A percentile compares a stretch with the other conserved stretches of the same genome.
These are phyloP conservation scores for Aspidiotus rigidus DNA, from an alignment of 2,888 invertebrate species.

Conservation along the genomic window DNA sequence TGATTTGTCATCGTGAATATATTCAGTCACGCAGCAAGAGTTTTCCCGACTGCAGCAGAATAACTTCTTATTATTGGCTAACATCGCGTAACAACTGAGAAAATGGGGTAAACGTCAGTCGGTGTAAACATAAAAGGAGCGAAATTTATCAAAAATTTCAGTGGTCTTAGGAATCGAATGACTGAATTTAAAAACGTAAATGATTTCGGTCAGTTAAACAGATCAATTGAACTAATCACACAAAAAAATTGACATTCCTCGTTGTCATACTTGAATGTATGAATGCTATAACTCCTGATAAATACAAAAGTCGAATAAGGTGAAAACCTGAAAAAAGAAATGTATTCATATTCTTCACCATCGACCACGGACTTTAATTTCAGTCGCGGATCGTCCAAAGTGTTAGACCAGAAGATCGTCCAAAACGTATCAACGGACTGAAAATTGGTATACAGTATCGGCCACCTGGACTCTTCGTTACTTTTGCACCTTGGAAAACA, in stretches of 20 bases:
- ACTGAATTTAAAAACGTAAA: no score
- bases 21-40: constrained; percentile 46
- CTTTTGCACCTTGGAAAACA: constrained; percentile 42
- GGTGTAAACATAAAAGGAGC: no score
- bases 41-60: constrained; percentile 61
- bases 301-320: constrained; percentile 7
- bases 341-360: constrained; percentile 48
- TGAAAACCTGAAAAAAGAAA: constrained; percentile 49
- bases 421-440: constrained; percentile 58
- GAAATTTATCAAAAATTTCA: no score
- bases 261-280: no score
- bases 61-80: constrained; percentile 55
- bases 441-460: constrained; percentile 66
- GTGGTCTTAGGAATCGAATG: no score
- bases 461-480: constrained; percentile 57
- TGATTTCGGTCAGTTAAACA: no score
- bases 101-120: constrained; percentile 4
- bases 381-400: constrained; percentile 64
- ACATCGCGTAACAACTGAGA: constrained; percentile 57
- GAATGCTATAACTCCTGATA: no score
- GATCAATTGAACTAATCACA: no score
- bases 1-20: constrained; percentile 45
- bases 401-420: constrained; percentile 71
- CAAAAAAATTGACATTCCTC: no score
- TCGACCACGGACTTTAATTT: constrained; percentile 54